These are phyloP conservation scores for Nerophis lumbriciformis DNA, from an alignment of 2,113 vertebrate species.

Conservation along the genomic window DNA sequence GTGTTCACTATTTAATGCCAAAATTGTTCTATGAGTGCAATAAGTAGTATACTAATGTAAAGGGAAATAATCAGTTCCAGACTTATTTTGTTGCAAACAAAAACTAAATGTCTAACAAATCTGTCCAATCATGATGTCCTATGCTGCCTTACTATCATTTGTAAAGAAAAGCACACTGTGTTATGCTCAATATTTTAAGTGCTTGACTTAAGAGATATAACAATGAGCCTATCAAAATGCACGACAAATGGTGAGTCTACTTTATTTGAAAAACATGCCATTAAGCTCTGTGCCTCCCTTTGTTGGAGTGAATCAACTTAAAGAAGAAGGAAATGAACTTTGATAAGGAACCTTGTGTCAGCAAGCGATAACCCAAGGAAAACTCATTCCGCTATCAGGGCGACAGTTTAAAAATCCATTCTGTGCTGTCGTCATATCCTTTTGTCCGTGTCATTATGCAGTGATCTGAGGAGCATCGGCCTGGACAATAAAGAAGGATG, in stretches of 20 bases:
- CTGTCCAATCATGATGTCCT: no score
- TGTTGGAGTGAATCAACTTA: slow-evolving; percentile 52
- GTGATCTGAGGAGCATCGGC: slow-evolving; percentile 60
- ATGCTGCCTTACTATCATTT: background rate
- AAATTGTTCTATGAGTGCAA: no score
- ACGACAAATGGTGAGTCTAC: slow-evolving; percentile 35
- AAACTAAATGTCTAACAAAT: no score
- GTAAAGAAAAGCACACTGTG: background rate
- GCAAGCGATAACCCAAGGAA: slow-evolving; percentile 58
- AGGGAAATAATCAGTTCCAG: no score
- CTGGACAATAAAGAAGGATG: slow-evolving; percentile 41
- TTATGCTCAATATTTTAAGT: background rate
- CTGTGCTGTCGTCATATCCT: slow-evolving; percentile 54
- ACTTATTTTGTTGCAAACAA: no score
- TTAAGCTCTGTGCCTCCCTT: slow-evolving; percentile 39
- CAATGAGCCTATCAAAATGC: slow-evolving; percentile 15
- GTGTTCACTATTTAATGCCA: no score
- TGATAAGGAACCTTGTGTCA: slow-evolving; percentile 58
- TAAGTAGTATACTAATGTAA: no score
- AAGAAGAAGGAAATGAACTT: slow-evolving; percentile 61
- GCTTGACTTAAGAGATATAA: slow-evolving; percentile 6
- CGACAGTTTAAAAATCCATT: slow-evolving; percentile 62
- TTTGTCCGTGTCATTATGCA: slow-evolving; percentile 59
- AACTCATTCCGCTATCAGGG: slow-evolving; percentile 63
- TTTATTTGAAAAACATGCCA: slow-evolving; percentile 55